Percentiles rank a stretch among this genome's conserved stretches.
Evolutionary conservation across 1,140 invertebrate species (phyloP).

Genomic region (Drosophila pandora): DNA sequence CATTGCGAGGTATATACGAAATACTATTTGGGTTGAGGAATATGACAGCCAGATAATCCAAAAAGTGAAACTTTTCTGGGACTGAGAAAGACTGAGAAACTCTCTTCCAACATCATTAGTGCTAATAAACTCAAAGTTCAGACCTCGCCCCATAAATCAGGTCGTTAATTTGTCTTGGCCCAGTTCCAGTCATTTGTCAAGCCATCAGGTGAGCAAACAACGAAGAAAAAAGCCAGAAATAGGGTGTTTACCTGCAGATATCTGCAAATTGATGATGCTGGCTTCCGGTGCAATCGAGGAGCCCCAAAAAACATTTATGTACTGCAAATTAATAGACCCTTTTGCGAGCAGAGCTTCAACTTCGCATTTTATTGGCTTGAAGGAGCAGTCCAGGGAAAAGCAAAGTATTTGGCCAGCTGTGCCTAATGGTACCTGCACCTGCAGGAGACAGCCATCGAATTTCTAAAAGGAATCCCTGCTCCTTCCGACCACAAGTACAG

Average conservation of each 20-base stretch:
- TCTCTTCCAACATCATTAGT: background rate
- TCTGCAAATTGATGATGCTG: slow-evolving; percentile 64
- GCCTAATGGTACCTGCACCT: slow-evolving; percentile 55
- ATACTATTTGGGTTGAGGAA: background rate
- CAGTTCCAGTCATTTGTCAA: slow-evolving; percentile 51
- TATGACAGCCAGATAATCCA: background rate
- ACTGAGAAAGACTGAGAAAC: too few relatives aligned
- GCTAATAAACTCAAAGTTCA: background rate
- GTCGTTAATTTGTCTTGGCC: slow-evolving; percentile 29
- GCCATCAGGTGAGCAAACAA: slow-evolving; percentile 31
- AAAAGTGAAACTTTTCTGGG: background rate
- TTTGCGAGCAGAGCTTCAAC: slow-evolving; percentile 29
- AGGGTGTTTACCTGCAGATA: slow-evolving; percentile 55
- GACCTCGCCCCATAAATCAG: slow-evolving; percentile 16
- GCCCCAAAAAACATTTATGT: slow-evolving; percentile 44
- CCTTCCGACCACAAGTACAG: background rate
- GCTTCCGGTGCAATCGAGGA: slow-evolving; percentile 17
- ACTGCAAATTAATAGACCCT: slow-evolving; percentile 67
- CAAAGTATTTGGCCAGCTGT: slow-evolving; percentile 34
- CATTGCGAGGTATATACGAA: background rate
- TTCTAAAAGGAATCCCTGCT: slow-evolving; percentile 57
- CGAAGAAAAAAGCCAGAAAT: background rate
- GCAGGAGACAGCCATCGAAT: slow-evolving; percentile 35
- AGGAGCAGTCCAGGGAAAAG: slow-evolving; percentile 20
- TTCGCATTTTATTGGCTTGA: slow-evolving; percentile 52